These are phyloP conservation scores for Percopsis omiscomaycus DNA, from an alignment of 2,797 vertebrate genomes.

Conservation along the genomic window DNA sequence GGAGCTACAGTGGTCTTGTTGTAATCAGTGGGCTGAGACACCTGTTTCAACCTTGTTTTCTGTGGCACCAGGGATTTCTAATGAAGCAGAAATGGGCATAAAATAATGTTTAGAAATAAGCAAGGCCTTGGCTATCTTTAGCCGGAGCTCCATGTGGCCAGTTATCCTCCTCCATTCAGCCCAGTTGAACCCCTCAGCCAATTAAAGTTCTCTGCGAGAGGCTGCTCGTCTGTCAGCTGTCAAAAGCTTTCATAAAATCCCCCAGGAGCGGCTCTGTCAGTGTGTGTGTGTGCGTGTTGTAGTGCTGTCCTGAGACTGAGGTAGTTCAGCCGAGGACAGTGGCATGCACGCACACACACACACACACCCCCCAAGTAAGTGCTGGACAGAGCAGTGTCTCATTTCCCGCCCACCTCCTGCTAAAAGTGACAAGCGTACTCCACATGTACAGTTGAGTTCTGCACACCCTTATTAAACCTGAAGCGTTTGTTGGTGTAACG, in stretches of 20 bases:
- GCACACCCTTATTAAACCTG: too few relatives aligned
- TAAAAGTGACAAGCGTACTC: conserved; percentile 39
- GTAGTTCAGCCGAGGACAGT: background rate
- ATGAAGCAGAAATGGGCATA: conserved; percentile 18
- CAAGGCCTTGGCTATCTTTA: conserved; percentile 30
- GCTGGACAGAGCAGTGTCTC: conserved; percentile 28
- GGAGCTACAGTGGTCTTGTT: too few relatives aligned
- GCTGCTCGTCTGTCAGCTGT: conserved; percentile 54
- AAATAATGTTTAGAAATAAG: conserved; percentile 20
- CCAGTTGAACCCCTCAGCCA: conserved; percentile 49
- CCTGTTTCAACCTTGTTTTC: too few relatives aligned
- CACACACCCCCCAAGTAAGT: background rate
- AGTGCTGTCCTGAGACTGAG: conserved; percentile 44
- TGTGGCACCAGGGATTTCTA: too few relatives aligned
- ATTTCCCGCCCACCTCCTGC: conserved; percentile 41
- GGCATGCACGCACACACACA: conserved; percentile 6
- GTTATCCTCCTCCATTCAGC: conserved; percentile 33
- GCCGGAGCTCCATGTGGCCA: conserved; percentile 41
- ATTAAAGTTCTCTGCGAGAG: conserved; percentile 59
- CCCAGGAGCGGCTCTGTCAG: conserved; percentile 24
- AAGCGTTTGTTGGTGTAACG: too few relatives aligned
- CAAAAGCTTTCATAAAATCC: conserved; percentile 43
- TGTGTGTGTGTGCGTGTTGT: conserved; percentile 21
- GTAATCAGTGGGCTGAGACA: too few relatives aligned
- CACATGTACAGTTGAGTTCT: conserved; percentile 46